These are phyloP conservation scores for Ectemnius cavifrons DNA, from an alignment of 2,888 invertebrate species.

Conservation along the genomic window DNA sequence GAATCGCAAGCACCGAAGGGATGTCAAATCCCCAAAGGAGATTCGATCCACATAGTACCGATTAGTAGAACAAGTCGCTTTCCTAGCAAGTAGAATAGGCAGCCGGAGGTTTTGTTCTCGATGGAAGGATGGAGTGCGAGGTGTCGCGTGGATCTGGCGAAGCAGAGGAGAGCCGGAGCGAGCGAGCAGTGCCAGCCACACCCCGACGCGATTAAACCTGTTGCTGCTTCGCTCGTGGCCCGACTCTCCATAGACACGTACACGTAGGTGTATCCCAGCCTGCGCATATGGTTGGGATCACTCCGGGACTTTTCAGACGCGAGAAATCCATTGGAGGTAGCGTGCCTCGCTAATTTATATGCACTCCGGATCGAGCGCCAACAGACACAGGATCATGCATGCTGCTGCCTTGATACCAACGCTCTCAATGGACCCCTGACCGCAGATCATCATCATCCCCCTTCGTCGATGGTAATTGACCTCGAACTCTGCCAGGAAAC, in stretches of 20 bases:
- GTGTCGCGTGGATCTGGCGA: constrained; percentile 66
- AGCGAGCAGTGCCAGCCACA: constrained; percentile 71
- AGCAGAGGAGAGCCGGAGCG: constrained; percentile 54
- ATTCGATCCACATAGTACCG: no score
- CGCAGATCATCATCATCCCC: background rate
- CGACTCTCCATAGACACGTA: constrained; percentile 33
- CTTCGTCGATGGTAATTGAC: background rate
- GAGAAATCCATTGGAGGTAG: constrained; percentile 41
- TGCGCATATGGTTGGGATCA: constrained; percentile 27
- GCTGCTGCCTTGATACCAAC: background rate
- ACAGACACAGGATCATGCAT: background rate
- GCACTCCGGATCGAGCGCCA: background rate
- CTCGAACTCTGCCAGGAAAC: background rate
- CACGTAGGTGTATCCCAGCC: constrained; percentile 38
- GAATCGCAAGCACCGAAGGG: no score
- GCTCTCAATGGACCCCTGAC: background rate
- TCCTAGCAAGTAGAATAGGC: no score
- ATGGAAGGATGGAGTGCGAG: constrained; percentile 38
- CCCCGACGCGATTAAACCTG: constrained; percentile 76
- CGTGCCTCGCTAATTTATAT: constrained; percentile 8
- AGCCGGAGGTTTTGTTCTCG: constrained; percentile 50
- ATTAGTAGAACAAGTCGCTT: no score
- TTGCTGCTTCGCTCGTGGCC: constrained; percentile 70
- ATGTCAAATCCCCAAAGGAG: no score
- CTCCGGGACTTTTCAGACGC: constrained; percentile 35